A percentile compares a stretch with the other conserved stretches of the same genome.
phyloP scores from a whole-genome alignment of 2,113 vertebrate species.

The Pedetes capensis region DNA sequence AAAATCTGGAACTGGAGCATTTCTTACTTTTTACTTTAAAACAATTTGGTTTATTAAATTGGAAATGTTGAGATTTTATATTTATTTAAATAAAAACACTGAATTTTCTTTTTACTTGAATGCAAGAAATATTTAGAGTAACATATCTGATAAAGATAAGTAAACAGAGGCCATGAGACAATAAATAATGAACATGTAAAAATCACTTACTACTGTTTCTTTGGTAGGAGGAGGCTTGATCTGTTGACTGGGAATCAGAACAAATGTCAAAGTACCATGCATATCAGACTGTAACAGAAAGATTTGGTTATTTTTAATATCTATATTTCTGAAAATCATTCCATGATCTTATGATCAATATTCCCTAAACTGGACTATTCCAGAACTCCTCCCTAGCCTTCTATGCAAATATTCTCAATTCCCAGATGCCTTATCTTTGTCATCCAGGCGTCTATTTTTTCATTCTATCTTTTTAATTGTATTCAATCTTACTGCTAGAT shows the following conservation, averaged over 20 bases:
- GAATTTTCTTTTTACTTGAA: constrained; percentile 20
- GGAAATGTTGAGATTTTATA: background rate
- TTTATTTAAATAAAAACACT: constrained; percentile 37
- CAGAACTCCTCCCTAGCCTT: background rate
- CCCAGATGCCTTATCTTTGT: background rate
- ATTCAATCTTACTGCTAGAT: background rate
- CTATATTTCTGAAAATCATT: constrained; percentile 3
- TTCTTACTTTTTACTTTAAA: constrained; percentile 12
- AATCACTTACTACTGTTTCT: constrained; percentile 93
- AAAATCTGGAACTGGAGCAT: constrained; percentile 4
- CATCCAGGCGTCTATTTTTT: no score
- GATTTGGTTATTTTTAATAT: constrained; percentile 33
- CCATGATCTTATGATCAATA: background rate
- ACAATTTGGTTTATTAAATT: background rate
- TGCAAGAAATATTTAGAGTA: background rate
- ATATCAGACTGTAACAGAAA: constrained; percentile 90
- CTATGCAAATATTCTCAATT: constrained; percentile 26
- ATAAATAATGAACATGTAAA: constrained; percentile 3
- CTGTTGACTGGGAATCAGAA: constrained; percentile 94
- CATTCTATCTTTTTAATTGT: background rate
- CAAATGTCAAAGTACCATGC: constrained; percentile 96
- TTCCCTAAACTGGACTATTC: constrained; percentile 22
- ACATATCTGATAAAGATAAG: background rate
- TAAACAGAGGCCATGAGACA: background rate
- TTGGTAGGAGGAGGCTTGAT: constrained; percentile 88